phyloP scores from a whole-genome alignment of 2,113 vertebrate species.

The Oreamnos americanus region DNA sequence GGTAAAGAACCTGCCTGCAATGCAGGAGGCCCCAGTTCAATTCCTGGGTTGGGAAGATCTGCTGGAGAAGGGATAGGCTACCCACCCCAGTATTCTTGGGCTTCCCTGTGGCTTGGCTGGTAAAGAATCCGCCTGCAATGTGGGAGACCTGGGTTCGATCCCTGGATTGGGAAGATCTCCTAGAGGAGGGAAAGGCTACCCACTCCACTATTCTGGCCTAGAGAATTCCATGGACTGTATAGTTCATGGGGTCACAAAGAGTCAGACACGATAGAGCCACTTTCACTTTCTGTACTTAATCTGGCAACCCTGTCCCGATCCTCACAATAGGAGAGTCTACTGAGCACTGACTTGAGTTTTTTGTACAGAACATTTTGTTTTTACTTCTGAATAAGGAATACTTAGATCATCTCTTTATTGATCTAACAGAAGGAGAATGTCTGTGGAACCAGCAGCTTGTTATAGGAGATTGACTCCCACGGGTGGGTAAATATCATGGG shows the following conservation, averaged over 20 bases:
- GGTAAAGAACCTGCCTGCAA: neutral
- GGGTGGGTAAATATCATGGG: neutral
- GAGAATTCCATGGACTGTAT: neutral
- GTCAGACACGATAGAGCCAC: neutral
- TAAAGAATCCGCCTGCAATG: neutral
- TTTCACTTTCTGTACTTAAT: neutral
- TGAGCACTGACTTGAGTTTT: neutral
- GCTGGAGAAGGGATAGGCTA: neutral
- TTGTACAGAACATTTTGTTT: slow-evolving; percentile 25
- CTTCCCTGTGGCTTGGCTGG: neutral
- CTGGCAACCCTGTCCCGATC: neutral
- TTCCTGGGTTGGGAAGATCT: neutral
- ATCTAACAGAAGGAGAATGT: neutral
- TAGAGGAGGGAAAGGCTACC: neutral
- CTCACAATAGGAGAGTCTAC: neutral
- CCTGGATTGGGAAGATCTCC: neutral
- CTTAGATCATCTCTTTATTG: neutral
- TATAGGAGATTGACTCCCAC: neutral
- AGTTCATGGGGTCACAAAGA: neutral
- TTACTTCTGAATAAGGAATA: slow-evolving; percentile 16
- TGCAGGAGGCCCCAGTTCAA: neutral
- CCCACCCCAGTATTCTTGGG: neutral
- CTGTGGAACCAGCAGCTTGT: neutral
- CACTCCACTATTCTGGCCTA: neutral
- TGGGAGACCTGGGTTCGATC: neutral